Evolutionary conservation across 1,140 invertebrate genomes (phyloP), one percentile per base, ranked within the genome.

Genomic region (Zaprionus gabonicus): DNA sequence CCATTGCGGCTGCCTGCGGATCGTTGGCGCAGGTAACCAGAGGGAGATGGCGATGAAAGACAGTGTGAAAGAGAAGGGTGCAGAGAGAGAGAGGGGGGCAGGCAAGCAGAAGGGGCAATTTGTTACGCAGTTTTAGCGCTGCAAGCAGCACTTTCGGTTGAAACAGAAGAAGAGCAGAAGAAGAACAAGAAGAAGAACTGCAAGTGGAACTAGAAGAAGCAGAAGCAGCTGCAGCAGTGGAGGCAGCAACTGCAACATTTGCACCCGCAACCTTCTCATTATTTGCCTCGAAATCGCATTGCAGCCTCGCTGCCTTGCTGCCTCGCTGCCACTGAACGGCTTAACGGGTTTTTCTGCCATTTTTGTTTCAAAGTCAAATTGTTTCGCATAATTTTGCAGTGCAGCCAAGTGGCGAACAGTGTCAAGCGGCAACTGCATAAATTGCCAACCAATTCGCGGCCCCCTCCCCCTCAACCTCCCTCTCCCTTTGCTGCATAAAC

Each of bases 361-460:
- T 79, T 85, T 81, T 86, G 76, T 90, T 90, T 81, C 85, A 81
- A 84, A 84, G 76, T 90, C 85, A 88, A 88, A 88, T 81, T 90
- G 81, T 84, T 90, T 81, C 74, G 78, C 84, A 90, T 80, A 90
- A 90, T 82, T 88, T 90, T 65, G 81, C 65, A 38, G 80, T 66
- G 80, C 80, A 87, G 63, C 77, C 82, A 86, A 86, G 82, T 86
- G 82, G 82, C 83, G 84, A 80, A 73, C 81, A 81, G 78, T 84
- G 82, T 87, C 83, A 87, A 87, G 80, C 83, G 76, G 71, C 82
- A 62, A 71, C 67, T 75, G 72, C 67, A 76, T 76, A 76, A 76
- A 67, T 71, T 76, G 73, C 71, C 71, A 59, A 44, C 49, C 46
- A 73, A 73, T 73, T 64, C 68, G 49, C 27, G 64, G 10, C 12